Evolutionary conservation across 2,888 invertebrate species (phyloP).

Genomic region (Macropis europaea): DNA sequence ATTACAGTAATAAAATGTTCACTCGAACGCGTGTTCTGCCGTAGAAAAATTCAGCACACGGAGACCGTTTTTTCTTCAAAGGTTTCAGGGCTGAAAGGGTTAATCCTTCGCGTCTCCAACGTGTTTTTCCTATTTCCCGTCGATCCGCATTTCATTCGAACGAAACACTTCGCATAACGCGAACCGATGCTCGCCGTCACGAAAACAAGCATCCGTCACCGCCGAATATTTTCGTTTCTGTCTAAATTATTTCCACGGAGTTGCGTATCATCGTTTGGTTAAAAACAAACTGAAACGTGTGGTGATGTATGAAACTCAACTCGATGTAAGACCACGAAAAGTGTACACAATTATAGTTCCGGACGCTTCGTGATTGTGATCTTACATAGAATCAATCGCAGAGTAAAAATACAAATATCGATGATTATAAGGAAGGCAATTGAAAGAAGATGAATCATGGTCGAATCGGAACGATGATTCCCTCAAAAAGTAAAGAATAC

Average conservation of each 20-base stretch:
- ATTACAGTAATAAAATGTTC: too few relatives aligned
- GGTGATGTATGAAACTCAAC: not conserved
- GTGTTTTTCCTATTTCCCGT: conserved; percentile 22
- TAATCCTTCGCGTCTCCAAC: not conserved
- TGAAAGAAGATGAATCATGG: not conserved
- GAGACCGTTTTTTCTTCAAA: too few relatives aligned
- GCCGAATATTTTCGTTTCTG: conserved; percentile 11
- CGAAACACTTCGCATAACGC: not conserved
- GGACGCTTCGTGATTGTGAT: not conserved
- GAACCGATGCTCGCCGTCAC: not conserved
- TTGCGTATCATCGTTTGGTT: not conserved
- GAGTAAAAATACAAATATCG: conserved; percentile 4
- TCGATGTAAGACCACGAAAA: not conserved
- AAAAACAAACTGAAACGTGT: conserved; percentile 10
- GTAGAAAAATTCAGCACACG: too few relatives aligned
- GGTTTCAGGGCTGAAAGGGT: too few relatives aligned
- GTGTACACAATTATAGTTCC: not conserved
- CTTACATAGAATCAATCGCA: too few relatives aligned
- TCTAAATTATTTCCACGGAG: conserved; percentile 1
- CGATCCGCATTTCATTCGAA: conserved; percentile 3
- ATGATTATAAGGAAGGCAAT: not conserved
- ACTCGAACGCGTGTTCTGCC: too few relatives aligned
- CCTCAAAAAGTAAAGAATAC: conserved; percentile 1
- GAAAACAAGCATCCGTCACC: not conserved
- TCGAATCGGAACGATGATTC: conserved; percentile 7